These are phyloP conservation scores for Ctenodactylus gundi DNA, from an alignment of 2,113 vertebrate genomes.

Conservation along the genomic window DNA sequence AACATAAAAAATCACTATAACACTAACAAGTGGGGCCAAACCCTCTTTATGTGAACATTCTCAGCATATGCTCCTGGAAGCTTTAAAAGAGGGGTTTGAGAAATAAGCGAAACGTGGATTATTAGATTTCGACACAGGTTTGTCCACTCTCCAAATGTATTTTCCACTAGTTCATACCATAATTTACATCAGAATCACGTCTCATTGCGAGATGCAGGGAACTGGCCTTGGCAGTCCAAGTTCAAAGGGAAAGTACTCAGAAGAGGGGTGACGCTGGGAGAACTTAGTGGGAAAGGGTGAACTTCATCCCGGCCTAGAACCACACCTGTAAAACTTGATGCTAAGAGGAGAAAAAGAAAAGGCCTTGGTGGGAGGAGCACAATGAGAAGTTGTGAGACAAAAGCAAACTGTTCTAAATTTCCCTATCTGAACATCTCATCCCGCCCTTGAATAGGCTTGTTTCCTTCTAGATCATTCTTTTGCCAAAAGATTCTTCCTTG, in stretches of 20 bases:
- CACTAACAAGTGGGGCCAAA: background rate
- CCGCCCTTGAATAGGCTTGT: background rate
- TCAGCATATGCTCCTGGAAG: background rate
- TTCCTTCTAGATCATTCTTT: background rate
- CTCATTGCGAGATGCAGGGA: background rate
- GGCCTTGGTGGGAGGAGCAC: background rate
- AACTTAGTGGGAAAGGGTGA: background rate
- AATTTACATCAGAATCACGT: background rate
- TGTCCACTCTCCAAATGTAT: background rate
- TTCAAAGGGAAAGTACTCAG: background rate
- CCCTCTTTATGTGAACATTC: background rate
- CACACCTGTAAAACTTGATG: background rate
- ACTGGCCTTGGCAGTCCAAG: background rate
- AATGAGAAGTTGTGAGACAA: background rate
- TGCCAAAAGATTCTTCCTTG: background rate
- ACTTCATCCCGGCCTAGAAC: background rate
- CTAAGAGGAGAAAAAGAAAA: background rate
- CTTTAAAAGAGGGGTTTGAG: background rate
- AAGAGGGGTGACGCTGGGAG: background rate
- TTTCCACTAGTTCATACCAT: background rate
- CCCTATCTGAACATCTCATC: background rate
- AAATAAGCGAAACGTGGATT: background rate
- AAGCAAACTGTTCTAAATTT: background rate
- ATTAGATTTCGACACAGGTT: background rate
- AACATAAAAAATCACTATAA: background rate